A percentile compares a stretch with the other conserved stretches of the same genome.
Conservation (phyloP, 1,140 invertebrate genomes). For the Whitmania pigra region DNA sequence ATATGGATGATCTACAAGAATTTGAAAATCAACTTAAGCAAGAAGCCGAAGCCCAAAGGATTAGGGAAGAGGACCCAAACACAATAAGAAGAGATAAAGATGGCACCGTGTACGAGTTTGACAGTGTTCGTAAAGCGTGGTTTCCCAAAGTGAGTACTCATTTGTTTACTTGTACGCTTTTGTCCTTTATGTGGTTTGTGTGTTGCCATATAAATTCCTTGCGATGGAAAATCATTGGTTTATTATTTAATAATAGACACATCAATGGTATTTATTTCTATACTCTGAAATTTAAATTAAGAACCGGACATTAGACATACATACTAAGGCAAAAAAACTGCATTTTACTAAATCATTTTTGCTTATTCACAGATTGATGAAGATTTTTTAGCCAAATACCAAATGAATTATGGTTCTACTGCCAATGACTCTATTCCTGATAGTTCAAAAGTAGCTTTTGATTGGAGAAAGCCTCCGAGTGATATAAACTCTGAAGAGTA, state of each 20-base stretch:
- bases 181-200: too few relatives aligned
- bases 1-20: slow-evolving; percentile 28
- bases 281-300: neutral
- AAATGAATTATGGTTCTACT: slow-evolving; percentile 77
- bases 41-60: slow-evolving; percentile 29
- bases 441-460: neutral
- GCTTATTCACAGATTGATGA: slow-evolving; percentile 36
- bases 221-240: neutral
- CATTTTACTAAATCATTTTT: neutral
- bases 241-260: neutral
- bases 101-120: slow-evolving; percentile 81
- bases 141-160: slow-evolving; percentile 63
- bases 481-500: slow-evolving; percentile 4
- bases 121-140: slow-evolving; percentile 76
- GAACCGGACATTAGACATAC: neutral
- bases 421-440: slow-evolving; percentile 5
- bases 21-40: slow-evolving; percentile 41
- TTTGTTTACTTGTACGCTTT: neutral
- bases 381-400: slow-evolving; percentile 87
- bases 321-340: neutral
- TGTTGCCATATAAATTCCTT: neutral
- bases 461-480: slow-evolving; percentile 21
- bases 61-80: neutral
- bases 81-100: slow-evolving; percentile 68
- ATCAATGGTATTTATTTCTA: neutral